Evolutionary conservation across 1,140 invertebrate species (phyloP), one percentile per base, ranked within the genome.

Genomic region (Triops cancriformis): DNA sequence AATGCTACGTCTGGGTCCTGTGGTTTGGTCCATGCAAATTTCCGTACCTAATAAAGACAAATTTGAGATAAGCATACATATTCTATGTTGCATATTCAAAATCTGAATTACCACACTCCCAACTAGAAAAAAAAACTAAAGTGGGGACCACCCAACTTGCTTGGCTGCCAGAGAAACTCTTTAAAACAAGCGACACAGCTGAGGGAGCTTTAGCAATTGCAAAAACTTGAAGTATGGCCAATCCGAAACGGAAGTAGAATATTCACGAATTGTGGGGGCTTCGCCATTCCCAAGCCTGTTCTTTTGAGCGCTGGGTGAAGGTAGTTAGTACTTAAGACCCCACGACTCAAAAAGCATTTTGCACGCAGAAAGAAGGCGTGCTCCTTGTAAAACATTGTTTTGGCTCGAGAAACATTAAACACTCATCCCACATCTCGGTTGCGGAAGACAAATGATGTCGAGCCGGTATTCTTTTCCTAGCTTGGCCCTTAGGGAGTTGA

Each of bases 191-290:
- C 31, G 18, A 64, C 45, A 64, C 51, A 64, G 10, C 51, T 11
- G 18, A 23, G n/a, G 51, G 51, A 64, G 51, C 51, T 9, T 64
- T 64, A 37, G 51, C 51, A 64, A 64, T 64, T 23, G 51, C 51
- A 64, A 64, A 64, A 64, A 64, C 51, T 64, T 64, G 51, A 23
- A 64, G 51, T 64, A 64, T 64, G 51, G n/a, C 51, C 51, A 64
- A 64, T 64, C 23, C 14, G 51, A 64, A 64, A 23, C 51, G 51
- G 51, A 64, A 64, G 51, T 64, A 0, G 3, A 64, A 23, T 64
- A n/a, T 64, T 64, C 51, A 64, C 51, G 51, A 64, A 64, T 23
- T 14, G 14, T 64, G 51, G n/a, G 18, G 14, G n/a, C 18, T 18
- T n/a, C 51, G 51, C 23, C 31, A 37, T 37, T 37, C 31, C 31